These are phyloP conservation scores for Hoplostethus mediterraneus DNA, from an alignment of 2,797 vertebrate species.

Conservation along the genomic window DNA sequence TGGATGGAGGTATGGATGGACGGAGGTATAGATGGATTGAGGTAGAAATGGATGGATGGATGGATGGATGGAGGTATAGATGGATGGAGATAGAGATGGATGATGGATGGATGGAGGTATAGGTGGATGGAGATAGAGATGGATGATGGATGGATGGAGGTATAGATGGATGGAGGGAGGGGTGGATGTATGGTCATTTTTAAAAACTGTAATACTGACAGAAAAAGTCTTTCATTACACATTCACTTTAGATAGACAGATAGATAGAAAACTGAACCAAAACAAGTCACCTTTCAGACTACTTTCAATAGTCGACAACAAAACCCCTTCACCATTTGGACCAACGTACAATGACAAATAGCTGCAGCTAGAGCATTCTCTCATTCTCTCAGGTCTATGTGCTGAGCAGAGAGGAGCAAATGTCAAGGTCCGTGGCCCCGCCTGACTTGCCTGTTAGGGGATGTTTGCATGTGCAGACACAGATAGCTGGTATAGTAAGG, in stretches of 20 bases:
- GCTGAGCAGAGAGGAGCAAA: slow-evolving; percentile 25
- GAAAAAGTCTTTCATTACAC: background rate
- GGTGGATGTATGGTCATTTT: background rate
- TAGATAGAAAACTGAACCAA: background rate
- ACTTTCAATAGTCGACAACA: slow-evolving; percentile 19
- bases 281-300: background rate
- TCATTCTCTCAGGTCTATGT: background rate
- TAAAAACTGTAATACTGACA: background rate
- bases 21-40: no score
- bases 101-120: no score
- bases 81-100: no score
- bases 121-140: no score
- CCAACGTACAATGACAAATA: background rate
- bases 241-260: background rate
- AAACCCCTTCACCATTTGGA: background rate
- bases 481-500: slow-evolving; percentile 12
- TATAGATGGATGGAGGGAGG: no score
- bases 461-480: slow-evolving; percentile 11
- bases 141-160: no score
- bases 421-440: slow-evolving; percentile 1
- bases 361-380: background rate
- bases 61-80: no score
- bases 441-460: slow-evolving; percentile 2
- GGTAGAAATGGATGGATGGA: no score
- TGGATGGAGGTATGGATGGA: no score